phyloP scores from a whole-genome alignment of 2,888 invertebrate species.

The Aphidoletes aphidimyza region DNA sequence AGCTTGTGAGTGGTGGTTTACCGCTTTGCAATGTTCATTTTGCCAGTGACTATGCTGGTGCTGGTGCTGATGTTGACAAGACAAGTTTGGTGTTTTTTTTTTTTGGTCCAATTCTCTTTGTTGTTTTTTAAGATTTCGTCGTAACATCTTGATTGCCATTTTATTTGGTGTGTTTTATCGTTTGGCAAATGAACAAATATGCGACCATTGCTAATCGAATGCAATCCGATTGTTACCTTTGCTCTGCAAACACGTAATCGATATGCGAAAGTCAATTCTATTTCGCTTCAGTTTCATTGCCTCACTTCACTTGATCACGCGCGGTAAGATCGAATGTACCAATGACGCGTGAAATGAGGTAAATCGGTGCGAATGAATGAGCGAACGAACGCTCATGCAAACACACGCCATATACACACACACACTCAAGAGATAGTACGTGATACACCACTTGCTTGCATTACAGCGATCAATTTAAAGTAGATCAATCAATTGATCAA shows the following conservation, averaged over 20 bases:
- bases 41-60: neutral
- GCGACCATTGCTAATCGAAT: conserved; percentile 41
- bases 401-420: too few relatives aligned
- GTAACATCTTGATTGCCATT: conserved; percentile 38
- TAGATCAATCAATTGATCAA: conserved; percentile 31
- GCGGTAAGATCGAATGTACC: too few relatives aligned
- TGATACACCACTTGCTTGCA: conserved; percentile 4
- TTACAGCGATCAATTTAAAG: neutral
- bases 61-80: conserved; percentile 16
- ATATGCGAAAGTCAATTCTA: neutral
- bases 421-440: too few relatives aligned
- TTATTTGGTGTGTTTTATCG: neutral
- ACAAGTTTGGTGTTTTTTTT: neutral
- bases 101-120: neutral
- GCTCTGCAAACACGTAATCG: conserved; percentile 28
- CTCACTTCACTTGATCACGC: conserved; percentile 24
- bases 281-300: neutral
- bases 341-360: too few relatives aligned
- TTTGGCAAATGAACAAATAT: conserved; percentile 41
- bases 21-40: neutral
- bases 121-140: neutral
- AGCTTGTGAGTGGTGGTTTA: neutral
- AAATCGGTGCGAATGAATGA: neutral
- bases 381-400: too few relatives aligned
- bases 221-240: conserved; percentile 21